These are phyloP conservation scores for Bradypodion pumilum DNA, from an alignment of 2,797 vertebrate species.

Conservation along the genomic window DNA sequence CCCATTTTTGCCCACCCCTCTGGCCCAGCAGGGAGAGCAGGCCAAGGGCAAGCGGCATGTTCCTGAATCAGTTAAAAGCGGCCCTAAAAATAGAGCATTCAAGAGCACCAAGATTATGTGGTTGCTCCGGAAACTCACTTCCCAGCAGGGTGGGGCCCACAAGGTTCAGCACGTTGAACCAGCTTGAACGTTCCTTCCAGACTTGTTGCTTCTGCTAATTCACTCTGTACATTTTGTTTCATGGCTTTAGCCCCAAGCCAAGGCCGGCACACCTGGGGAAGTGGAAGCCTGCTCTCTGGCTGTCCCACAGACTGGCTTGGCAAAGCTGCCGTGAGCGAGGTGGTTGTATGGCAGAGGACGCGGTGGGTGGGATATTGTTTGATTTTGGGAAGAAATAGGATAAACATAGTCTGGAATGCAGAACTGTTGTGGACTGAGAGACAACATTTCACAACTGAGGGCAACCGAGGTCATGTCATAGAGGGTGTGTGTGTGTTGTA, in stretches of 20 bases:
- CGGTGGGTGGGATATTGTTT: background rate
- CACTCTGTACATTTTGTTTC: constrained; percentile 4
- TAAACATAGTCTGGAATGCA: background rate
- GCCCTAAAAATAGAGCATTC: constrained; percentile 40
- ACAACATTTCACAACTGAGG: background rate
- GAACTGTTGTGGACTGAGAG: background rate
- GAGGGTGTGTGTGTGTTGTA: background rate
- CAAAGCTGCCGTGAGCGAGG: background rate
- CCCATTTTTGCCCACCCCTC: background rate
- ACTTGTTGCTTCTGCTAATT: background rate
- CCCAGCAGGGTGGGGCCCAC: constrained; percentile 54
- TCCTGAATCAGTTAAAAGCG: constrained; percentile 30
- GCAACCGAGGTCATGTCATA: background rate
- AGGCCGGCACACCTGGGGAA: background rate
- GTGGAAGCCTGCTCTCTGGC: background rate
- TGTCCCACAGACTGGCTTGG: background rate
- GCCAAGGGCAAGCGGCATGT: background rate
- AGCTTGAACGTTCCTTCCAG: constrained; percentile 8
- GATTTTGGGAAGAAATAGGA: background rate
- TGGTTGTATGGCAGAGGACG: no score
- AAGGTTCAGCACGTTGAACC: constrained; percentile 27
- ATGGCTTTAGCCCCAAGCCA: background rate
- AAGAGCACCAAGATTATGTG: constrained; percentile 32
- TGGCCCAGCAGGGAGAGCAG: background rate
- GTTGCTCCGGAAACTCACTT: constrained; percentile 41